These are phyloP conservation scores for Zaprionus inermis DNA, from an alignment of 1,140 invertebrate species.

Conservation along the genomic window DNA sequence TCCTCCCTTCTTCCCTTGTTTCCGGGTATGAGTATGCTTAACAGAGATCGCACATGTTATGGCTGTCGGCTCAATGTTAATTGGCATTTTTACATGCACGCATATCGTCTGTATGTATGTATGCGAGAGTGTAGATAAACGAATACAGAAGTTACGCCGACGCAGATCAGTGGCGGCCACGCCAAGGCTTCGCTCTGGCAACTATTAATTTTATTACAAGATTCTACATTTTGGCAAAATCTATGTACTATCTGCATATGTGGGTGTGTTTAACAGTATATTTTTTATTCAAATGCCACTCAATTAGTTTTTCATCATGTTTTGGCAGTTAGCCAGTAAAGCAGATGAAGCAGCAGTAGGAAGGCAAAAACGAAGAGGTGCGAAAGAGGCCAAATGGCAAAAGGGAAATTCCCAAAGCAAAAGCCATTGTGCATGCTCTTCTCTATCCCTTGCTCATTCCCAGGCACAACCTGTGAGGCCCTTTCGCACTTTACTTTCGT, in stretches of 20 bases:
- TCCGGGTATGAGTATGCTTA: constrained; percentile 55
- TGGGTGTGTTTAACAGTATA: constrained; percentile 4
- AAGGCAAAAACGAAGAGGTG: constrained; percentile 4
- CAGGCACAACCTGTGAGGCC: constrained; percentile 58
- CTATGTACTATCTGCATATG: neutral
- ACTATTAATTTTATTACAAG: constrained; percentile 70
- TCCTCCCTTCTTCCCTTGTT: constrained; percentile 28
- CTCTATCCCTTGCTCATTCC: constrained; percentile 17
- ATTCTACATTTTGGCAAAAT: constrained; percentile 52
- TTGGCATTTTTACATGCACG: constrained; percentile 53
- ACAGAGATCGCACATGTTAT: constrained; percentile 61
- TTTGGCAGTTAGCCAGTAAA: constrained; percentile 52
- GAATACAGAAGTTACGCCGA: constrained; percentile 12
- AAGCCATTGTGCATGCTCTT: constrained; percentile 38
- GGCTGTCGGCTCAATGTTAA: constrained; percentile 64
- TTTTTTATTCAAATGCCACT: constrained; percentile 60
- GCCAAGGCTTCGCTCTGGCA: constrained; percentile 59
- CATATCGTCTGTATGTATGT: neutral
- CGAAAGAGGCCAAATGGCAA: constrained; percentile 18
- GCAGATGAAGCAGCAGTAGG: constrained; percentile 3
- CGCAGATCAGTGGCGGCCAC: constrained; percentile 32
- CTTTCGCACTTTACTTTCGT: constrained; percentile 39
- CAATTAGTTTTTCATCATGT: constrained; percentile 73
- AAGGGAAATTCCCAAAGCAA: constrained; percentile 57
- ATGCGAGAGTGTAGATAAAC: neutral